Evolutionary conservation across 2,113 vertebrate genomes (phyloP), one percentile per base, ranked within the genome.

Genomic region (Silurus asotus): DNA sequence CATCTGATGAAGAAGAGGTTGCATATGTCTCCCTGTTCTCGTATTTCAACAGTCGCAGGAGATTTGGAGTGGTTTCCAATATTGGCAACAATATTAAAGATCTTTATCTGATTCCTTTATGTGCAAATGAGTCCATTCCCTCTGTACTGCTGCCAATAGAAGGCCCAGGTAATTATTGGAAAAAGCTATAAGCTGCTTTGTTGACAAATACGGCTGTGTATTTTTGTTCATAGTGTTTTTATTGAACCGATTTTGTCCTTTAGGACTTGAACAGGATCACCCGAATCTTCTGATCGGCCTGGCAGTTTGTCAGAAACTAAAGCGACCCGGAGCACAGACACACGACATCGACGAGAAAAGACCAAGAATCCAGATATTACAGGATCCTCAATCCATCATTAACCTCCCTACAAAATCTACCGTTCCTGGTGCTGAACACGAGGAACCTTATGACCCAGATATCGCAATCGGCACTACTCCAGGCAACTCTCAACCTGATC

Each of bases 11-110:
- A 83, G 98, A 99, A 86, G 97, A 99, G 89, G 97, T 98, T 77
- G 97, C 98, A 90, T 99, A 99, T 88, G 96, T 98, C 72, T 99
- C 98, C 76, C 95, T 99, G 37, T 99, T 99, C 95, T 99, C 98
- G 69, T 99, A 99, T 93, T 99, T 99, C 90, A 99, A 96, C 95
- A 99, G 98, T 93, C 96, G 98, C 83, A 96, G 96, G 85, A 96
- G 98, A 89, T 99, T 98, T 84, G 98, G 98, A 84, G 98, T 99
- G 61, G 97, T 99, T 70, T 96, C 98, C 85, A 98, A 98, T 92
- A 96, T 95, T 90, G 96, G 94, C 94, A 96, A 95, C 88, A 96
- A 95, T 87, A 93, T 99, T 92, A 99, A 99, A 93, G 97, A 99
- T 93, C 94, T 99, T 86, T 99, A 99, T 94, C 94, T 99, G 90